phyloP scores from a whole-genome alignment of 2,113 vertebrate genomes.

The Turnix velox region DNA sequence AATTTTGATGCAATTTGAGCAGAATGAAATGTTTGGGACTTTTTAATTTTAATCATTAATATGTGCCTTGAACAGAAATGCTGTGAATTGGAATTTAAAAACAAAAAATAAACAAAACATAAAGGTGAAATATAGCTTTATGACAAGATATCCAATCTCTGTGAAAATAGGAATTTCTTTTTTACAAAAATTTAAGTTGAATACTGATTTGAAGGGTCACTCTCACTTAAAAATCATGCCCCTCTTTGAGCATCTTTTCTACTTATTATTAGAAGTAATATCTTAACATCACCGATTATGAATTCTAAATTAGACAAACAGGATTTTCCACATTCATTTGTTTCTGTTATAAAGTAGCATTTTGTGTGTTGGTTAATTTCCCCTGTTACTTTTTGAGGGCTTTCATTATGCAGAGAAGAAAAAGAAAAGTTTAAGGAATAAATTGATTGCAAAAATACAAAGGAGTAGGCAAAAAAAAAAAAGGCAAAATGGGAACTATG shows the following conservation, averaged over 20 bases:
- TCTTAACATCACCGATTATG: neutral
- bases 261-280: neutral
- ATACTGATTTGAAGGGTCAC: neutral
- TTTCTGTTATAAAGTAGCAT: neutral
- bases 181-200: neutral
- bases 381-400: neutral
- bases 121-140: neutral
- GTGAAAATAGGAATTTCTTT: neutral
- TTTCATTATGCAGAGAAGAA: neutral
- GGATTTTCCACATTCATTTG: neutral
- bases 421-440: neutral
- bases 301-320: neutral
- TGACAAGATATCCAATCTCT: neutral
- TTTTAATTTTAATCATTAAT: constrained; percentile 6
- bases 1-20: neutral
- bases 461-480: neutral
- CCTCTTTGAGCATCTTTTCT: neutral
- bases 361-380: constrained; percentile 1
- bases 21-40: neutral
- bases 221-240: neutral
- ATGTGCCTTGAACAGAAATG: neutral
- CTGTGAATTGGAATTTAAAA: neutral
- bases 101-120: neutral
- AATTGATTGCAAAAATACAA: neutral
- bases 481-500: neutral